phyloP scores from a whole-genome alignment of 2,113 vertebrate genomes.

The Malurus elegans region DNA sequence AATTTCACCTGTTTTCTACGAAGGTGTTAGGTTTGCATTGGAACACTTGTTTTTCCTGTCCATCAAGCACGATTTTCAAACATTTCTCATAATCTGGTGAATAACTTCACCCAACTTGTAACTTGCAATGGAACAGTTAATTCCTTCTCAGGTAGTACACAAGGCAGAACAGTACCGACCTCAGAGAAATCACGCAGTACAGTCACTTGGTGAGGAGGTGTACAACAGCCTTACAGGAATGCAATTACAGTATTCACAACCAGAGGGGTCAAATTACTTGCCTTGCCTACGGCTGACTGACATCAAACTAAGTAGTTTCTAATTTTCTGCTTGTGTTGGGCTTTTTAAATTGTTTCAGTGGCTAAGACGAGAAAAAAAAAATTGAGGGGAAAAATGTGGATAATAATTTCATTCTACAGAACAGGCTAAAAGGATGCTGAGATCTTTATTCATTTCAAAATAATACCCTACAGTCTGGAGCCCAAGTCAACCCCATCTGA shows the following conservation, averaged over 20 bases:
- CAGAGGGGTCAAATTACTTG: neutral
- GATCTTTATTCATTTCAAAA: neutral
- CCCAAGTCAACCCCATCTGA: neutral
- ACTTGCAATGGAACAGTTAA: neutral
- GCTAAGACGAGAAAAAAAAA: neutral
- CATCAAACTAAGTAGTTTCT: neutral
- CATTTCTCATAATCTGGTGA: neutral
- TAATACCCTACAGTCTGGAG: neutral
- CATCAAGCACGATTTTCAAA: neutral
- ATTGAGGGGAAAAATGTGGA: neutral
- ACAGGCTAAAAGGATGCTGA: neutral
- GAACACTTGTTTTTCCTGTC: neutral
- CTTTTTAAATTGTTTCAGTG: neutral
- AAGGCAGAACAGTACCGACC: neutral
- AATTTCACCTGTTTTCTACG: neutral
- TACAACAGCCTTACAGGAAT: neutral
- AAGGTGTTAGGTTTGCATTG: neutral
- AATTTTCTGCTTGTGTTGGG: rapidly evolving
- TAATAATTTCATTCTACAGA: neutral
- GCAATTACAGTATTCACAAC: neutral
- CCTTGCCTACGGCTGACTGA: neutral
- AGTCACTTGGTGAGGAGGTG: rapidly evolving
- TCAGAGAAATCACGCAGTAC: neutral
- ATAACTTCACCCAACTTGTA: neutral
- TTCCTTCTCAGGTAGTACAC: neutral